phyloP scores from a whole-genome alignment of 2,797 vertebrate species.

The Serranus cabrilla region DNA sequence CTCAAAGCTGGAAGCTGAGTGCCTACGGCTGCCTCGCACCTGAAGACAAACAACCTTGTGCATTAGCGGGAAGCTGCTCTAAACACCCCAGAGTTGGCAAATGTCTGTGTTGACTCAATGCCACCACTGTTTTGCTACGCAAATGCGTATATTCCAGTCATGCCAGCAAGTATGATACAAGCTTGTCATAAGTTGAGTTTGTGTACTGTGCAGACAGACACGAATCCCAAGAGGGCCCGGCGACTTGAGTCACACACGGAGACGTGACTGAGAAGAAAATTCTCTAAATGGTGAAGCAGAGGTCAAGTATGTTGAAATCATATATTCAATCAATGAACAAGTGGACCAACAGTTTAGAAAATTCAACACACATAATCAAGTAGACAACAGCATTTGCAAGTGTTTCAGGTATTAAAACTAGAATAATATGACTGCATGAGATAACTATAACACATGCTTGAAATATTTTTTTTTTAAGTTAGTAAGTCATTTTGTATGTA shows the following conservation, averaged over 20 bases:
- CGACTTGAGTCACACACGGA: slow-evolving; percentile 51
- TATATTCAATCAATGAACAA: not conserved
- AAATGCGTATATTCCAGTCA: slow-evolving; percentile 75
- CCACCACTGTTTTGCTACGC: slow-evolving; percentile 37
- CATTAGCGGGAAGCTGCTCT: slow-evolving; percentile 53
- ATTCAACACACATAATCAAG: not conserved
- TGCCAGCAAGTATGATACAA: slow-evolving; percentile 16
- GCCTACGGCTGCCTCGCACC: slow-evolving; percentile 43
- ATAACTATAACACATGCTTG: not conserved
- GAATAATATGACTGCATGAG: too few species aligned
- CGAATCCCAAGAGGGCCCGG: slow-evolving; percentile 39
- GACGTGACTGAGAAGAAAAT: not conserved
- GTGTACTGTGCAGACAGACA: slow-evolving; percentile 27
- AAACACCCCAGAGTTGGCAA: slow-evolving; percentile 70
- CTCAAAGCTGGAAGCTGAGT: slow-evolving; percentile 68
- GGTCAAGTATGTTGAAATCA: slow-evolving; percentile 11
- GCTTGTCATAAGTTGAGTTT: slow-evolving; percentile 59
- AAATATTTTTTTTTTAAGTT: not conserved
- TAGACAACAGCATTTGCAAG: not conserved
- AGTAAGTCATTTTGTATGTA: not conserved
- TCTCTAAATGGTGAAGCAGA: not conserved
- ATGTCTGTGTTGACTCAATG: slow-evolving; percentile 71
- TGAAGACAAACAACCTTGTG: slow-evolving; percentile 55
- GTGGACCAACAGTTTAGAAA: not conserved
- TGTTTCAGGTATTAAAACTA: not conserved